Evolutionary conservation across 2,113 vertebrate species (phyloP).

Genomic region (Theristicus caerulescens): DNA sequence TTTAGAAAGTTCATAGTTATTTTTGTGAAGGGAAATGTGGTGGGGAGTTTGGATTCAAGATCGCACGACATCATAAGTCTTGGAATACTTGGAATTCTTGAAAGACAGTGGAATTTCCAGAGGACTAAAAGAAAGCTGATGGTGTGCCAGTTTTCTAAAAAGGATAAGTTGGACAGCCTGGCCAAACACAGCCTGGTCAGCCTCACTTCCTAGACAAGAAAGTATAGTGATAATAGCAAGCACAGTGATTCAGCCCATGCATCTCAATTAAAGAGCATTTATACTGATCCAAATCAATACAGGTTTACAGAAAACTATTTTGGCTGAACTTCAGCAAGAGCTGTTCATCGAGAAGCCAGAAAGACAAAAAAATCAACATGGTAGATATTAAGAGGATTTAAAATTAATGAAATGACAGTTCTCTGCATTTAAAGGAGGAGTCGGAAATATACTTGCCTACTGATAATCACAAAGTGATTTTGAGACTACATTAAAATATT

Average conservation of each 20-base stretch:
- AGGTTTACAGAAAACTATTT: neutral
- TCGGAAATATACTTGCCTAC: neutral
- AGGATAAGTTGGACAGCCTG: neutral
- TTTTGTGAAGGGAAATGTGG: slow-evolving; percentile 68
- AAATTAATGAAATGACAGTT: neutral
- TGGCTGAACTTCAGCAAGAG: neutral
- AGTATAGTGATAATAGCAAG: neutral
- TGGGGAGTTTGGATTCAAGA: slow-evolving; percentile 54
- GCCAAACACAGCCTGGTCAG: slow-evolving; percentile 9
- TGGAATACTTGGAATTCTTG: slow-evolving; percentile 65
- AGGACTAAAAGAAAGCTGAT: slow-evolving; percentile 39
- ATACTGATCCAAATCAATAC: neutral
- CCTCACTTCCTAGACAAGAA: neutral
- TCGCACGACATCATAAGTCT: slow-evolving; percentile 55
- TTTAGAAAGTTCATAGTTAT: slow-evolving; percentile 64
- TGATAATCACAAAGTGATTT: neutral
- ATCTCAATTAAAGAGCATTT: neutral
- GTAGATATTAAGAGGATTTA: neutral
- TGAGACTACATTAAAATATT: neutral
- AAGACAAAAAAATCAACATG: neutral
- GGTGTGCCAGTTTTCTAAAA: slow-evolving; percentile 42
- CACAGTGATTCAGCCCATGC: neutral
- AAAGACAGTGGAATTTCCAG: slow-evolving; percentile 60
- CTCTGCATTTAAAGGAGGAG: neutral
- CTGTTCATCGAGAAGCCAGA: neutral